Evolutionary conservation across 2,888 invertebrate species (phyloP).

Genomic region (Pandemis cinnamomeana): DNA sequence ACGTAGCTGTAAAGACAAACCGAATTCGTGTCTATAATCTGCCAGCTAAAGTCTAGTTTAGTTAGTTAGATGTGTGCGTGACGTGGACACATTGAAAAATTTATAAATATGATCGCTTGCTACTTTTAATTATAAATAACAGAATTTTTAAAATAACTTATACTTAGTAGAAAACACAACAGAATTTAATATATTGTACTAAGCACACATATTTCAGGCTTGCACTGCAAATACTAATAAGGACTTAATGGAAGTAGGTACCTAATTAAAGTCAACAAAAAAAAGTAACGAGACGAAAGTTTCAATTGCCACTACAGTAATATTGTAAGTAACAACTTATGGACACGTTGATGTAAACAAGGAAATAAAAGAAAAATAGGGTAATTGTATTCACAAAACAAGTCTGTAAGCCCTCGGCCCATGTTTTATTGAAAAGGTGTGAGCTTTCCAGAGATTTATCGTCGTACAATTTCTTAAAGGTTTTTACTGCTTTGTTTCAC

Average conservation of each 20-base stretch:
- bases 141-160: no score
- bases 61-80: no score
- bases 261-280: no score
- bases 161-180: no score
- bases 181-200: no score
- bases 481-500: constrained; percentile 22
- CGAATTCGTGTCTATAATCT: no score
- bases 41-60: no score
- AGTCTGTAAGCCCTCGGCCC: constrained; percentile 38
- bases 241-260: no score
- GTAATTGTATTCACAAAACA: constrained; percentile 41
- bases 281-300: neutral
- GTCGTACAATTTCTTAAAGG: constrained; percentile 37
- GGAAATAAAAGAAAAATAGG: constrained; percentile 40
- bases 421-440: constrained; percentile 61
- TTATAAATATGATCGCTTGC: neutral
- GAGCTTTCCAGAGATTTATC: constrained; percentile 55
- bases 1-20: no score
- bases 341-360: constrained; percentile 40
- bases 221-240: no score
- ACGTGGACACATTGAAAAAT: neutral
- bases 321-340: constrained; percentile 25
- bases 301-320: neutral
- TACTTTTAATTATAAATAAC: neutral
- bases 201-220: no score